phyloP scores from a whole-genome alignment of 2,888 invertebrate genomes.

The Caenorhabditis imperialis region DNA sequence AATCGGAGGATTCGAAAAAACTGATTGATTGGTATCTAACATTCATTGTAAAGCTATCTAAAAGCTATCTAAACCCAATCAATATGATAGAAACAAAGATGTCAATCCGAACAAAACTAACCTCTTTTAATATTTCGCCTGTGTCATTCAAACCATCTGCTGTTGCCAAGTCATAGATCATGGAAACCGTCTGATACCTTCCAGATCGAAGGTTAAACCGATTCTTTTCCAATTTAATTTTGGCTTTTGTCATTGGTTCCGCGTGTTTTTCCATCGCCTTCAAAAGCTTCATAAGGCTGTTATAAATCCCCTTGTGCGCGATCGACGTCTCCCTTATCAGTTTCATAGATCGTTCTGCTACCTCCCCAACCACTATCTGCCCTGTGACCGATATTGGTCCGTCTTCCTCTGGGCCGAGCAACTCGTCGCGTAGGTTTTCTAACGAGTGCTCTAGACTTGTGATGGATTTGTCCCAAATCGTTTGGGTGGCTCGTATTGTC shows the following conservation, averaged over 20 bases:
- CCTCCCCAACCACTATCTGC: slow-evolving; percentile 61
- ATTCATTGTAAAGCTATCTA: too few species aligned
- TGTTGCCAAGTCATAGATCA: slow-evolving; percentile 54
- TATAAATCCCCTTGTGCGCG: slow-evolving; percentile 85
- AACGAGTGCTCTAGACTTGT: slow-evolving; percentile 20
- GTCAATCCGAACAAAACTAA: too few species aligned
- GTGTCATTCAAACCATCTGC: slow-evolving; percentile 59
- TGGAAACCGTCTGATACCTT: slow-evolving; percentile 3
- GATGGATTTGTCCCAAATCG: slow-evolving; percentile 8
- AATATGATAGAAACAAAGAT: too few species aligned
- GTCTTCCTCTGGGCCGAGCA: slow-evolving; percentile 17
- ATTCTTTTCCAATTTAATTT: slow-evolving; percentile 66
- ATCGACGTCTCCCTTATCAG: slow-evolving; percentile 42
- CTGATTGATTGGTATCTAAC: slow-evolving; percentile 10
- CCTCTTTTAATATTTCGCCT: slow-evolving; percentile 66
- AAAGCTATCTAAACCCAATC: too few species aligned
- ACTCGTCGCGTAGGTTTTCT: slow-evolving; percentile 38
- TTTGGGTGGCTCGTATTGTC: background rate
- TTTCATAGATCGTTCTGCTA: slow-evolving; percentile 14
- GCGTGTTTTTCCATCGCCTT: slow-evolving; percentile 87
- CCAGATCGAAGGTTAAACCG: slow-evolving; percentile 41
- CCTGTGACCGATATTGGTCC: slow-evolving; percentile 63
- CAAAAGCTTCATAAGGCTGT: slow-evolving; percentile 90
- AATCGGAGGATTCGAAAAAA: too few species aligned
- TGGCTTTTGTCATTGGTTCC: slow-evolving; percentile 43